Base-by-base conservation (phyloP, 1,140 invertebrate genomes). In the Danaus melanippus region DNA sequence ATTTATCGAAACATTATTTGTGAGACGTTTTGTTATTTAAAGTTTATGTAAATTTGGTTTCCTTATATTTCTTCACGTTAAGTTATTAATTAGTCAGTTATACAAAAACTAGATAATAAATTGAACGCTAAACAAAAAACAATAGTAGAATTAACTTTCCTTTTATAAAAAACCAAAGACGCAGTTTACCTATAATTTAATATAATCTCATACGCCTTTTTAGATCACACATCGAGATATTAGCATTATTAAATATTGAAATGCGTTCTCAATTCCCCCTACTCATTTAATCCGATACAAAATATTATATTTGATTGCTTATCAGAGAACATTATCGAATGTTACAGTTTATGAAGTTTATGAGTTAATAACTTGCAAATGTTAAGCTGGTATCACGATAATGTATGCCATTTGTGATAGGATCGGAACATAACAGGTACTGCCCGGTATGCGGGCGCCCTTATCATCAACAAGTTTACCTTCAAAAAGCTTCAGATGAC, bases 401-500 rank as follows among this genome's bases (percentile, higher is more conserved):
- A 32, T 32, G 21, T 32, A 32, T 32, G 21, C 21, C 21, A 32
- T 32, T 47, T 15, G 42, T 39, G 57, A 59, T 59, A 53, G 45
- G 8, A 59, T 58, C 56, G 43, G 32, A 40, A 40, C 10, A 41
- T 60, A 58, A 48, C 52, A 58, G 51, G 56, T 55, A 58, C 60
- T n/a, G 56, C 62, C 42, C 46, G 46, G 58, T 53, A 59, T 67
- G 65, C 57, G 46, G 58, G 58, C 55, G 50, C 51, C 58, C 44
- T 55, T 56, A 60, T 58, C 49, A 56, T 52, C 56, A 67, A 67
- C 65, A 61, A 50, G 67, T 61, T 70, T 64, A 50, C 67, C 67
- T 70, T 70, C 67, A 49, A 61, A 56, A 66, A 53, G 51, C 53
- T 50, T 52, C 49, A 57, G 62, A 65, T 65, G 68, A 63, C 68